Conservation (phyloP, 2,113 vertebrate genomes). For the Carlito syrichta region DNA sequence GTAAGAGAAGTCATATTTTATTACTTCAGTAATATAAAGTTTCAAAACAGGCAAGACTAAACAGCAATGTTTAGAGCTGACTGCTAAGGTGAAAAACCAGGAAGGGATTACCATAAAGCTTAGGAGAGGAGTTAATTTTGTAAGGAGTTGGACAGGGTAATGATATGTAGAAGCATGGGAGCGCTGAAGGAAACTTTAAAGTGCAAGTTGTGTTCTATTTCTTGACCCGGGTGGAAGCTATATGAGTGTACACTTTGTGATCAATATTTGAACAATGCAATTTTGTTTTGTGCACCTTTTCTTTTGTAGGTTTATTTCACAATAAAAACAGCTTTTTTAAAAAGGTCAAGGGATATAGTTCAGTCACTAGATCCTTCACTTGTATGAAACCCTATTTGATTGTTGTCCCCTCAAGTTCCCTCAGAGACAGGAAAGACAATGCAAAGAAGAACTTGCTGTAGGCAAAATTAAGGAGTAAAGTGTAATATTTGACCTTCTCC, state of each 20-base stretch:
- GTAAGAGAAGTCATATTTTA: constrained; percentile 3
- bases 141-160: neutral
- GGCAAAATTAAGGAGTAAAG: neutral
- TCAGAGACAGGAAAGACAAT: neutral
- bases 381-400: neutral
- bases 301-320: neutral
- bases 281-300: neutral
- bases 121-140: neutral
- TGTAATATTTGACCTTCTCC: neutral
- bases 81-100: neutral
- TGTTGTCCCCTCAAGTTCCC: neutral
- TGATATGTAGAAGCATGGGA: neutral
- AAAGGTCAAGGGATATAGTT: neutral
- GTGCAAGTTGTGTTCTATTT: neutral
- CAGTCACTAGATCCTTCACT: neutral
- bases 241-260: neutral
- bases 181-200: neutral
- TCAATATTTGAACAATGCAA: neutral
- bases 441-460: neutral
- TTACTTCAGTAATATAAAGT: neutral
- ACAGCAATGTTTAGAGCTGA: neutral
- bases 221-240: neutral
- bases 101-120: neutral
- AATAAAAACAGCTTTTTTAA: neutral
- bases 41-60: neutral